A percentile compares a stretch with the other conserved stretches of the same genome.
Evolutionary conservation across 2,888 invertebrate species (phyloP).

Genomic region (Monochamus alternatus): DNA sequence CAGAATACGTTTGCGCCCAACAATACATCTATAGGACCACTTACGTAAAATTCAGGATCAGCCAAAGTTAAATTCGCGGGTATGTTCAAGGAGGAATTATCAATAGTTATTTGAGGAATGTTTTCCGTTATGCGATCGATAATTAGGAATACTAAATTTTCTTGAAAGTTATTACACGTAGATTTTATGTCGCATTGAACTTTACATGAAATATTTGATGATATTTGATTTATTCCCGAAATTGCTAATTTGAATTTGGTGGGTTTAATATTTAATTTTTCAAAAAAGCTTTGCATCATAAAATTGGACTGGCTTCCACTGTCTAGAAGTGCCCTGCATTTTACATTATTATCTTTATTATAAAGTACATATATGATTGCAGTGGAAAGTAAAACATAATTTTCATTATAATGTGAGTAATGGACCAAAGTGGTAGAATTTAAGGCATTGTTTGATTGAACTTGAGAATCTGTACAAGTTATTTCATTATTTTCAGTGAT

Average conservation of each 20-base stretch:
- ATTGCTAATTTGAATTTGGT: neutral
- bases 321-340: slow-evolving; percentile 38
- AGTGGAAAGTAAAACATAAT: slow-evolving; percentile 36
- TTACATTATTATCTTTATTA: slow-evolving; percentile 17
- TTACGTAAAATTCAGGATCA: neutral
- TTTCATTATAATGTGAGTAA: neutral
- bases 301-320: slow-evolving; percentile 44
- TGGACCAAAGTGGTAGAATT: neutral
- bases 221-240: slow-evolving; percentile 4
- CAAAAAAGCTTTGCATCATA: slow-evolving; percentile 36
- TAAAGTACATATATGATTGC: slow-evolving; percentile 37
- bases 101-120: neutral
- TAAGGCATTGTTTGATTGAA: neutral
- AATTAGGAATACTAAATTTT: slow-evolving; percentile 16
- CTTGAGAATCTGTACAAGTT: neutral
- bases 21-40: neutral
- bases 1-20: neutral
- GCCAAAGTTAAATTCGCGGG: neutral
- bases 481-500: neutral
- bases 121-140: neutral
- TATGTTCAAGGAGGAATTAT: neutral
- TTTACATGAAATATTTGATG: slow-evolving; percentile 4
- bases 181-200: neutral
- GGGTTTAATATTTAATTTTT: slow-evolving; percentile 32
- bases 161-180: neutral